phyloP scores from a whole-genome alignment of 1,140 invertebrate genomes.

The Lysiphlebus fabarum region DNA sequence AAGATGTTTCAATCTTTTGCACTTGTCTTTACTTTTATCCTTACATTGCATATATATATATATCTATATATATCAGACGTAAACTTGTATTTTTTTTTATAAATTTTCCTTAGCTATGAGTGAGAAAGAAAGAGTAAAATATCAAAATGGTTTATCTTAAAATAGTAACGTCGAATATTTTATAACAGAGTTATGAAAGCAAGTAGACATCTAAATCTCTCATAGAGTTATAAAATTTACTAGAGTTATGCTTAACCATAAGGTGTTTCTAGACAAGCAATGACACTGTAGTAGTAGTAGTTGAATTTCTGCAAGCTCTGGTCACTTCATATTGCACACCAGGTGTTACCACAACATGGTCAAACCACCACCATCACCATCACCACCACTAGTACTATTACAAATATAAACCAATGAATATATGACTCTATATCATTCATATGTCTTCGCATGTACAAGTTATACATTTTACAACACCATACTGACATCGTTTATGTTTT shows the following conservation, averaged over 20 bases:
- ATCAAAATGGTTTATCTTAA: too few relatives aligned
- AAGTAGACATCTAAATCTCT: too few relatives aligned
- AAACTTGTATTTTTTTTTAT: too few relatives aligned
- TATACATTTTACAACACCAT: slow-evolving; percentile 34
- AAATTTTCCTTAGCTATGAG: too few relatives aligned
- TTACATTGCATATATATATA: background rate
- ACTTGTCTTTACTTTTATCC: slow-evolving; percentile 14
- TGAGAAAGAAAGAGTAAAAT: too few relatives aligned
- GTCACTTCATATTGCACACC: slow-evolving; percentile 34
- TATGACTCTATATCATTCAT: slow-evolving; percentile 30
- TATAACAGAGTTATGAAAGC: too few relatives aligned
- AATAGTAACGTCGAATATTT: too few relatives aligned
- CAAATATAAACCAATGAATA: background rate
- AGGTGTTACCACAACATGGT: slow-evolving; percentile 39
- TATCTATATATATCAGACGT: too few relatives aligned
- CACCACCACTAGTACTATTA: slow-evolving; percentile 10
- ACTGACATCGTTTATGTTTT: background rate
- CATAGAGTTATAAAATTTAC: too few relatives aligned
- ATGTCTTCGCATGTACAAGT: slow-evolving; percentile 24
- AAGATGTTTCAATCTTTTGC: slow-evolving; percentile 15
- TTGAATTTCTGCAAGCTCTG: slow-evolving; percentile 27
- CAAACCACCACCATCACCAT: slow-evolving; percentile 28
- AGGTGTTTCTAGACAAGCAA: background rate
- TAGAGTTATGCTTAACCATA: too few relatives aligned
- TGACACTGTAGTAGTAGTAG: slow-evolving; percentile 25